Evolutionary conservation across 2,888 invertebrate species (phyloP).

Genomic region (Acholoe squamosa): DNA sequence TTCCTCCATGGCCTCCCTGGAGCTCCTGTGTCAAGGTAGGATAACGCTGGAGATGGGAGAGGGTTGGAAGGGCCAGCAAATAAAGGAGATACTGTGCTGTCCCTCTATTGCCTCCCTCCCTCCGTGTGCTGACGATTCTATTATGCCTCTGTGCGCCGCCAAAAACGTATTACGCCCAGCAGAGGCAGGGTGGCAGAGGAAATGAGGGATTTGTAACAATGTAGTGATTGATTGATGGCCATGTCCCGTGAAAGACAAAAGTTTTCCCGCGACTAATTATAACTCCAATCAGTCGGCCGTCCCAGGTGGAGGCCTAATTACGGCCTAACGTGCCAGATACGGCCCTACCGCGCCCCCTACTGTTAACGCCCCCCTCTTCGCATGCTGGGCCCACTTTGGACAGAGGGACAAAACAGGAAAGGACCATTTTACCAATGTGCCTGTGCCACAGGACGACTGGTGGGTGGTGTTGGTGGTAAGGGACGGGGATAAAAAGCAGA

Average conservation of each 20-base stretch:
- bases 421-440: neutral
- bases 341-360: conserved; percentile 9
- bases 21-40: conserved; percentile 27
- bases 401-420: neutral
- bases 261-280: conserved; percentile 48
- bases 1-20: neutral
- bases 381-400: conserved; percentile 29
- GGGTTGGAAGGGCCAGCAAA: neutral
- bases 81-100: neutral
- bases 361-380: conserved; percentile 11
- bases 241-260: conserved; percentile 57
- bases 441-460: neutral
- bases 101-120: neutral
- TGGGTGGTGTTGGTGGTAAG: neutral
- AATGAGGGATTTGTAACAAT: conserved; percentile 60
- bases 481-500: neutral
- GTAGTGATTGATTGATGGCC: conserved; percentile 59
- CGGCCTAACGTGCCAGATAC: conserved; percentile 46
- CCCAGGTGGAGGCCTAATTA: conserved; percentile 58
- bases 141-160: conserved; percentile 10
- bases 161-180: conserved; percentile 23
- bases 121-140: conserved; percentile 30
- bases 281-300: conserved; percentile 51
- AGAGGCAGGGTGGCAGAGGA: conserved; percentile 26
- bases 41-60: neutral